A percentile compares a stretch with the other conserved stretches of the same genome.
phyloP scores from a whole-genome alignment of 2,797 vertebrate genomes.

The Pteropus rufus region DNA sequence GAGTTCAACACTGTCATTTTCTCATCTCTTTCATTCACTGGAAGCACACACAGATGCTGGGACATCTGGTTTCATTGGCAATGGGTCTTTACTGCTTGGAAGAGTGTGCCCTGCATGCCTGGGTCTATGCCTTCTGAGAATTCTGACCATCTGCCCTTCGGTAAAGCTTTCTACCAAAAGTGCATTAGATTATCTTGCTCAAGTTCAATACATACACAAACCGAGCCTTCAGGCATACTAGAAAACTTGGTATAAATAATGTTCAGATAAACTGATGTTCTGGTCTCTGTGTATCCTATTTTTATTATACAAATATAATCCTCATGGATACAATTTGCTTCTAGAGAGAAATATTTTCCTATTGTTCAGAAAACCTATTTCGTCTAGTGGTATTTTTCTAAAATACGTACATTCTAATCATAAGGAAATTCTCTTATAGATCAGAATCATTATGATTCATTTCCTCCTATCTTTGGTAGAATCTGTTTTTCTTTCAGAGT shows the following conservation, averaged over 20 bases:
- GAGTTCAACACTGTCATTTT: background rate
- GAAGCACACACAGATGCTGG: conserved; percentile 60
- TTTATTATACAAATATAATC: conserved; percentile 21
- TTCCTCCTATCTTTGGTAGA: conserved; percentile 35
- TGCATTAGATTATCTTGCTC: conserved; percentile 40
- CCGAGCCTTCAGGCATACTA: background rate
- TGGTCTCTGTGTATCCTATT: background rate
- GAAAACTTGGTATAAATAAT: conserved; percentile 42
- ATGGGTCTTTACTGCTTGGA: conserved; percentile 61
- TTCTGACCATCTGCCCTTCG: conserved; percentile 72
- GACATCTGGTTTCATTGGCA: conserved; percentile 71
- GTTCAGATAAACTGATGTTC: background rate
- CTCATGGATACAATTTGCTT: background rate
- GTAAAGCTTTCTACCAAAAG: conserved; percentile 38
- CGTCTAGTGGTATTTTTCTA: conserved; percentile 29
- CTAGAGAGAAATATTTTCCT: conserved; percentile 20
- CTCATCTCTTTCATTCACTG: conserved; percentile 42
- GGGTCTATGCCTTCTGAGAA: conserved; percentile 59
- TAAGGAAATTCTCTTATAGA: conserved; percentile 27
- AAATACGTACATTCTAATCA: conserved; percentile 56
- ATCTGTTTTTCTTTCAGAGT: conserved; percentile 38
- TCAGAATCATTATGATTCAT: conserved; percentile 49
- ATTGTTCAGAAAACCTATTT: conserved; percentile 29
- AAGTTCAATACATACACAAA: conserved; percentile 31
- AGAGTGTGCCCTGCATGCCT: conserved; percentile 35